Evolutionary conservation across 2,797 vertebrate species (phyloP), one percentile per base, ranked within the genome.

Genomic region (Acrocephalus scirpaceus): DNA sequence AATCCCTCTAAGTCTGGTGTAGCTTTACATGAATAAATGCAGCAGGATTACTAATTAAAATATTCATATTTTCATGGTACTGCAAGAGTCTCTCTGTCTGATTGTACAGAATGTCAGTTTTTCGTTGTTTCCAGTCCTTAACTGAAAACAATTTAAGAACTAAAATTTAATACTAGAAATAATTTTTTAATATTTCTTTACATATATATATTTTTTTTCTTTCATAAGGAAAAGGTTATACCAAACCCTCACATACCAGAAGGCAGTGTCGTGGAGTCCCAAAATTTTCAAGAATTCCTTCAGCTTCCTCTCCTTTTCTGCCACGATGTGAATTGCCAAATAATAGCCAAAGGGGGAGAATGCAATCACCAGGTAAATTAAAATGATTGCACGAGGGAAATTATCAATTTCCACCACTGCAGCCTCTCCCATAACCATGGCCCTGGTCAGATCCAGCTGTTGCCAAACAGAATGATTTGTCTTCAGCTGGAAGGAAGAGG

Each of bases 261-360:
- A 99, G 11, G 99, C 98, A 1, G 99, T 99, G 97, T 99, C 98
- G 4, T 99, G 99, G 40, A 99, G 99, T 32, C 99, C 99, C 98
- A 99, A 97, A 97, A 99, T 99, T 95, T 98, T 99, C 98, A 99
- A 98, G 97, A 99, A 99, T 85, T 99, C 99, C 95, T 99, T 99
- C 73, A 99, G 96, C 23, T 98, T 98, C 42, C 99, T 99, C 88
- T 99, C 99, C 97, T 99, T 99, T 96, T 99, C 99, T 6, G 99
- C 99, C 32, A 98, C 99, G 20, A 99, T 98, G 38, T 99, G 99
- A 95, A 99, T 98, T 22, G 99, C 99, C 97, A 99, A 97, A 84
- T 99, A 99, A 96, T 99, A 99, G 83, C 99, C 99, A 29, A 99
- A 99, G 1, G 99, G 99, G 0, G 99, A 99, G 97, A 99, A 99